A percentile compares a stretch with the other conserved stretches of the same genome.
phyloP scores from a whole-genome alignment of 1,140 invertebrate species.

The Achatina immaculata region DNA sequence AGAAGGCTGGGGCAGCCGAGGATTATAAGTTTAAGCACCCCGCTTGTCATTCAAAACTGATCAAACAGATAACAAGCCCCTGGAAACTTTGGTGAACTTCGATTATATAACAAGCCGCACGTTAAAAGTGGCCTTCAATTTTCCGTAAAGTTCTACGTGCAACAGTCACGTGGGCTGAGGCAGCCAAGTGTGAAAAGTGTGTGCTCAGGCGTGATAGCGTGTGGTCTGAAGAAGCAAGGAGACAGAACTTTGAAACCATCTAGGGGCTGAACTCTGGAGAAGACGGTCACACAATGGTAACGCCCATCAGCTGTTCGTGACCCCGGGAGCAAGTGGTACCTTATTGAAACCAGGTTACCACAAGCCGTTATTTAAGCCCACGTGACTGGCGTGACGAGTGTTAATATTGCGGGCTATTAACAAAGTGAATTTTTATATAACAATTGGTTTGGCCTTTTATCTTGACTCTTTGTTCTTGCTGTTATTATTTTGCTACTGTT shows the following conservation, averaged over 20 bases:
- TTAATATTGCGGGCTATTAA: background rate
- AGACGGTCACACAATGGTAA: too few relatives aligned
- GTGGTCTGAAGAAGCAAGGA: too few relatives aligned
- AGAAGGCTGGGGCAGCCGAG: too few relatives aligned
- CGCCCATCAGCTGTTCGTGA: background rate
- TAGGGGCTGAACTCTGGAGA: too few relatives aligned
- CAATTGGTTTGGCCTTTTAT: too few relatives aligned
- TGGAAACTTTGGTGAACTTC: background rate
- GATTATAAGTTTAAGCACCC: too few relatives aligned
- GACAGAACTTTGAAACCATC: too few relatives aligned
- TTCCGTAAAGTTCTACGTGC: background rate
- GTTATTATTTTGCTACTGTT: too few relatives aligned
- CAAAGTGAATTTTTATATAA: too few relatives aligned
- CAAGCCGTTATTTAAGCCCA: background rate
- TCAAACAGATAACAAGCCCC: too few relatives aligned
- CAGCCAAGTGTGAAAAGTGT: background rate
- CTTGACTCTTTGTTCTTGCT: too few relatives aligned
- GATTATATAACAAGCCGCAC: background rate
- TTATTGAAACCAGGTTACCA: background rate
- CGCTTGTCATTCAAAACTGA: too few relatives aligned
- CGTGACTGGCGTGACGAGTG: background rate
- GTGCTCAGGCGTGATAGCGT: background rate
- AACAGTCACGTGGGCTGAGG: background rate
- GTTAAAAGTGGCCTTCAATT: background rate
- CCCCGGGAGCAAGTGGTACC: background rate